Evolutionary conservation across 2,888 invertebrate species (phyloP), one percentile per base, ranked within the genome.

Genomic region (Masnerella sp.): DNA sequence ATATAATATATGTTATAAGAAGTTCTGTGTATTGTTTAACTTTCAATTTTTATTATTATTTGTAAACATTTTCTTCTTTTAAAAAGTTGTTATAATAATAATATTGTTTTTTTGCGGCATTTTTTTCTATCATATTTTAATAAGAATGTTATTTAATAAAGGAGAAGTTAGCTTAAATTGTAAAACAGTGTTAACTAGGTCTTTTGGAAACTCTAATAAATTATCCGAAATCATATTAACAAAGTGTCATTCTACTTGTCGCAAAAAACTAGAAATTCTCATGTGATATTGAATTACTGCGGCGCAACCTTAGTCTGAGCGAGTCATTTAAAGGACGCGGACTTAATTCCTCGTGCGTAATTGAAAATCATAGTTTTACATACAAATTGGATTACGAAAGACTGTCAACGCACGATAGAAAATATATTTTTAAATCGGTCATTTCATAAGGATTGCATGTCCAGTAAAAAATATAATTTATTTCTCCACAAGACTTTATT

Each of bases 351-450:
- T 52, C 14, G 17, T 3, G 15, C 25, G 28, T 25, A 36, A 64
- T 52, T 52, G 43, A 52, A 52, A 64, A 64, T 52, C 43, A 52
- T 52, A 64, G 45, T 52, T 64, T 62, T 51, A 62, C 52, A 52
- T 64, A 52, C 43, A 64, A 52, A 52, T 64, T 52, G 43, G 15
- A 52, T 64, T 34, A 43, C 51, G 32, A 30, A 28, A 40, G 18
- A 12, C 17, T 17, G 43, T 2, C n/a, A 61, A 40, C 14, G 42
- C 12, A 25, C 25, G 49, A 36, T 52, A n/a, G 34, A 65, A 65
- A 38, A 45, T 36, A 54, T 62, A 62, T 52, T 65, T 54, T 52
- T 12, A 38, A 65, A 54, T 54, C 38, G 36, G 20, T 9, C 51
- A 42, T 17, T 20, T 25, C 14, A 25, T 62, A 32, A 32, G 38